Percentiles rank a stretch among this genome's conserved stretches.
Evolutionary conservation across 2,113 vertebrate genomes (phyloP).

Genomic region (Thunnus maccoyii): DNA sequence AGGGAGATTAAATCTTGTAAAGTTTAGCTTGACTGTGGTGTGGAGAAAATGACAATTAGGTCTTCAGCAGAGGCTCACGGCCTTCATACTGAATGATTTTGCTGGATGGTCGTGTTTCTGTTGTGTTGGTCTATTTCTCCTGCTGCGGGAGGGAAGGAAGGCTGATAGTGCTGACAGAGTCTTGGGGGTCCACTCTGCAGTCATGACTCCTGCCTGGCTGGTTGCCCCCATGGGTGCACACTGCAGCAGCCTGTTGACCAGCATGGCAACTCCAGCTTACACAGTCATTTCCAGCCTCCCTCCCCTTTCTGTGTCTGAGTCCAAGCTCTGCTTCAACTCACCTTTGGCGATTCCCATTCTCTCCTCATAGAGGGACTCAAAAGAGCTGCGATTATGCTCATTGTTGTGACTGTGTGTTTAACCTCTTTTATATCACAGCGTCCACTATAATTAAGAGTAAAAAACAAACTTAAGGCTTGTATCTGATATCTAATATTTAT

Average conservation of each 20-base stretch:
- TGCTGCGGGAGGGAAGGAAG: slow-evolving; percentile 29
- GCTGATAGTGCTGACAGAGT: slow-evolving; percentile 61
- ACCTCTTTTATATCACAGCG: neutral
- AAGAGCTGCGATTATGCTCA: neutral
- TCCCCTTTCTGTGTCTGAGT: slow-evolving; percentile 1
- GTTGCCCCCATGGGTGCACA: slow-evolving; percentile 62
- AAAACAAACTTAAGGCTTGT: neutral
- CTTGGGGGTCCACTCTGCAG: slow-evolving; percentile 64
- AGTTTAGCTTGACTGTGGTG: slow-evolving; percentile 1
- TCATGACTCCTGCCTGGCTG: slow-evolving; percentile 63
- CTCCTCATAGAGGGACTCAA: neutral
- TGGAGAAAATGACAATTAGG: slow-evolving; percentile 18
- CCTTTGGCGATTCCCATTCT: slow-evolving; percentile 10
- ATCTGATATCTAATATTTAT: neutral
- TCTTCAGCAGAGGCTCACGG: slow-evolving; percentile 9
- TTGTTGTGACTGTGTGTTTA: neutral
- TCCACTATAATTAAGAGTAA: neutral
- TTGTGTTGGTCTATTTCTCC: slow-evolving; percentile 36
- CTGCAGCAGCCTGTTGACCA: slow-evolving; percentile 59
- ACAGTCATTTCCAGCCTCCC: slow-evolving; percentile 49
- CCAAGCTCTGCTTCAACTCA: neutral
- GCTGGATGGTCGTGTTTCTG: slow-evolving; percentile 33
- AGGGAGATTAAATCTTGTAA: neutral
- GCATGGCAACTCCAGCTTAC: slow-evolving; percentile 54
- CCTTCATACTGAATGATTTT: slow-evolving; percentile 25